phyloP scores from a whole-genome alignment of 2,888 invertebrate species.

The Lasioglossum morio region DNA sequence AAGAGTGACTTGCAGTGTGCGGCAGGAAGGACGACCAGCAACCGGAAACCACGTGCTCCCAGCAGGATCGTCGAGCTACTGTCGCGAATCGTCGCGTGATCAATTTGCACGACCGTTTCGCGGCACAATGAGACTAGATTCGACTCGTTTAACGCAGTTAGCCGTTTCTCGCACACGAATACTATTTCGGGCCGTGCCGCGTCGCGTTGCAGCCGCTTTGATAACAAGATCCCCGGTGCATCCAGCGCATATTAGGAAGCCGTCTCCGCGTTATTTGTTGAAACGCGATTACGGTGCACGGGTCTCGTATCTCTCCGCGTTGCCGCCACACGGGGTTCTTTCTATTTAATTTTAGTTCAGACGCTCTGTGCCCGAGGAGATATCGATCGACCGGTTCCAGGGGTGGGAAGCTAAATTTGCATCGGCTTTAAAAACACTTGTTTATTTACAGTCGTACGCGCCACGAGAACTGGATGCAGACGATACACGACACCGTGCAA shows the following conservation, averaged over 20 bases:
- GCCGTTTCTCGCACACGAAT: slow-evolving; percentile 15
- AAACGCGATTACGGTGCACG: background rate
- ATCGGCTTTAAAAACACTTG: background rate
- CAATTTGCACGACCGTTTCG: background rate
- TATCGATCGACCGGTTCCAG: slow-evolving; percentile 4
- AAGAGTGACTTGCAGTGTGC: background rate
- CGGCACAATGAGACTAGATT: slow-evolving; percentile 31
- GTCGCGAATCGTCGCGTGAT: background rate
- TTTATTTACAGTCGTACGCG: background rate
- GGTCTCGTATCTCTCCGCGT: background rate
- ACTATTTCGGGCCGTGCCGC: slow-evolving; percentile 14
- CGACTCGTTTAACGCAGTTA: background rate
- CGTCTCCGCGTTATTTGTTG: slow-evolving; percentile 22
- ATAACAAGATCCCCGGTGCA: slow-evolving; percentile 33
- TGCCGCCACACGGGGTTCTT: background rate
- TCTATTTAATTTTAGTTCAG: slow-evolving; percentile 13
- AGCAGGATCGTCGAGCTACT: background rate
- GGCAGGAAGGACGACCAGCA: background rate
- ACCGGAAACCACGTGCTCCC: background rate
- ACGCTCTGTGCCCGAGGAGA: background rate
- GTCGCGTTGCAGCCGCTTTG: slow-evolving; percentile 21
- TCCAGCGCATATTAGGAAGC: slow-evolving; percentile 3
- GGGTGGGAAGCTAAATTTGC: background rate
- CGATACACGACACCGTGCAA: background rate
- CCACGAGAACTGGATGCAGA: background rate